Base-by-base conservation (phyloP, 2,888 invertebrate species). In the Plutella xylostella region DNA sequence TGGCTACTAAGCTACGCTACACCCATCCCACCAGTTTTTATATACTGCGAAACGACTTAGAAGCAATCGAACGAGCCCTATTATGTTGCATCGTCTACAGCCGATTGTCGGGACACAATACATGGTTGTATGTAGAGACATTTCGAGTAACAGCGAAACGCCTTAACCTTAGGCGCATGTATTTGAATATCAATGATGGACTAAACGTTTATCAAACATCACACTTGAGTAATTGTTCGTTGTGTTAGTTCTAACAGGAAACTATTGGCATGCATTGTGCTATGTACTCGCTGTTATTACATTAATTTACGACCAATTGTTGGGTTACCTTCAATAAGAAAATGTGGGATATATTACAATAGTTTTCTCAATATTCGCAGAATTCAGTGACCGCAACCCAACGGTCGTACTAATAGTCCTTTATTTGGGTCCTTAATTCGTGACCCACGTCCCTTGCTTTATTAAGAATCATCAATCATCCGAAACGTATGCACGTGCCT, bases 181-280 rank as follows among this genome's bases (percentile, higher is more conserved):
- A 54, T 49, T 53, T 49, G 48, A 51, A 54, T 52, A 42, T 45
- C 45, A 49, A 47, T 48, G 35, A 48, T 46, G 47, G 39, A 34
- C 17, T 42, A 15, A 44, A 46, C 46, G 42, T 43, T 48, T 44
- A 48, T 42, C 45, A 55, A 55, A 55, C 41, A 31, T 41, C 12
- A 14, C 19, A 22, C 21, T 22, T 39, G 39, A 39, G 22, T 39
- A 39, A 37, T n/a, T n/a, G n/a, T n/a, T n/a, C n/a, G n/a, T 14
- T 12, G 33, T 33, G 33, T 33, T 14, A n/a, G n/a, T 12, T 15
- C 17, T 19, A 25, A 22, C 22, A 39, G 39, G 39, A 39, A 39
- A 25, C 39, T 14, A 25, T 39, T 17, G 25, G 22, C 22, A 39
- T 42, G 21, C n/a, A n/a, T n/a, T n/a, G n/a, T n/a, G n/a, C n/a